phyloP scores from a whole-genome alignment of 2,113 vertebrate species.

The Nicator chloris region DNA sequence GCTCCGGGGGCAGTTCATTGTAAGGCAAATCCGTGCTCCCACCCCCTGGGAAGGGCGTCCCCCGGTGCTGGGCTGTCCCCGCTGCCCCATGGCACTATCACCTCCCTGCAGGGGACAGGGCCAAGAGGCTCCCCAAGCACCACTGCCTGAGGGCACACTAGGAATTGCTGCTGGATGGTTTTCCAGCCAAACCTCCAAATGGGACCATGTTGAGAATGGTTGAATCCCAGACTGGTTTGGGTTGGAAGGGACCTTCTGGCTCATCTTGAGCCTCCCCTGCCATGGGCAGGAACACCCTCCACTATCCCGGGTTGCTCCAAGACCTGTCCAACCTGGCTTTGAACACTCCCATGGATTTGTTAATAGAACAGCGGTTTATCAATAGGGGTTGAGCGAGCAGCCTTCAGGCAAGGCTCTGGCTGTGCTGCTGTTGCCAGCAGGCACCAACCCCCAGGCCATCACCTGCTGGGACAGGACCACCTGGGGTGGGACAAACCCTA shows the following conservation, averaged over 20 bases:
- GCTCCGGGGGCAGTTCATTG: conserved; percentile 66
- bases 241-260: background rate
- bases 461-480: background rate
- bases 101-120: background rate
- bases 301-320: background rate
- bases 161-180: background rate
- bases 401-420: background rate
- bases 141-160: background rate
- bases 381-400: background rate
- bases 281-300: background rate
- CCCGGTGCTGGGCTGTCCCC: background rate
- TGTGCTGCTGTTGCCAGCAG: background rate
- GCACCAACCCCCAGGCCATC: background rate
- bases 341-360: background rate
- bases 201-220: background rate
- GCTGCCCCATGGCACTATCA: background rate
- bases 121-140: background rate
- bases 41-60: fast-evolving
- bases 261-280: background rate
- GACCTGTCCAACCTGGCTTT: background rate
- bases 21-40: conserved; percentile 24
- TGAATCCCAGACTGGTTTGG: background rate
- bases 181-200: background rate
- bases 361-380: background rate
- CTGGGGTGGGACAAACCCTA: background rate